Evolutionary conservation across 2,888 invertebrate genomes (phyloP).

Genomic region (Papilio elwesi): DNA sequence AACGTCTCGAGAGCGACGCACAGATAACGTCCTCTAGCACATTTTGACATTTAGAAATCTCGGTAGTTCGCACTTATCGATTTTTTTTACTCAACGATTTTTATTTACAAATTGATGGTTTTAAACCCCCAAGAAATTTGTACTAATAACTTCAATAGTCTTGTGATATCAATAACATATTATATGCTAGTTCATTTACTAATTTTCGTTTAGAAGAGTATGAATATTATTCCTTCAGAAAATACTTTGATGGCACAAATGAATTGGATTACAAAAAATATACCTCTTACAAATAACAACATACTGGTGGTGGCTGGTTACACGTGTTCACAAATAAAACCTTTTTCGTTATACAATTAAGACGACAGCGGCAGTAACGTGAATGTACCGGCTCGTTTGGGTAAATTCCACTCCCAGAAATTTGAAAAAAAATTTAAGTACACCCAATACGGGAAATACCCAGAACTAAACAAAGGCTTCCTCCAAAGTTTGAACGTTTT

Average conservation of each 20-base stretch:
- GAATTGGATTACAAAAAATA: no score
- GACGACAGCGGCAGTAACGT: no score
- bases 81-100: conserved; percentile 15
- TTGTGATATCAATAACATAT: no score
- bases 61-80: conserved; percentile 45
- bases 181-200: no score
- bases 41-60: conserved; percentile 66
- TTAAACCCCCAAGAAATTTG: no score
- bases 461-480: conserved; percentile 45
- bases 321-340: no score
- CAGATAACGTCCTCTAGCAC: conserved; percentile 63
- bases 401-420: neutral
- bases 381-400: no score
- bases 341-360: no score
- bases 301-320: no score
- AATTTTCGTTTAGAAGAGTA: neutral
- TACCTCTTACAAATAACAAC: no score
- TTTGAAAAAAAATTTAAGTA: neutral
- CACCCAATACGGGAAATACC: conserved; percentile 54
- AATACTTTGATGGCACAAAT: neutral
- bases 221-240: neutral
- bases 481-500: conserved; percentile 9
- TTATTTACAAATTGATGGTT: no score
- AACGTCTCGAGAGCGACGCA: conserved; percentile 60
- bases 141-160: no score